Percentiles rank a stretch among this genome's conserved stretches.
Conservation (phyloP, 2,113 vertebrate species). For the Mustela lutreola region DNA sequence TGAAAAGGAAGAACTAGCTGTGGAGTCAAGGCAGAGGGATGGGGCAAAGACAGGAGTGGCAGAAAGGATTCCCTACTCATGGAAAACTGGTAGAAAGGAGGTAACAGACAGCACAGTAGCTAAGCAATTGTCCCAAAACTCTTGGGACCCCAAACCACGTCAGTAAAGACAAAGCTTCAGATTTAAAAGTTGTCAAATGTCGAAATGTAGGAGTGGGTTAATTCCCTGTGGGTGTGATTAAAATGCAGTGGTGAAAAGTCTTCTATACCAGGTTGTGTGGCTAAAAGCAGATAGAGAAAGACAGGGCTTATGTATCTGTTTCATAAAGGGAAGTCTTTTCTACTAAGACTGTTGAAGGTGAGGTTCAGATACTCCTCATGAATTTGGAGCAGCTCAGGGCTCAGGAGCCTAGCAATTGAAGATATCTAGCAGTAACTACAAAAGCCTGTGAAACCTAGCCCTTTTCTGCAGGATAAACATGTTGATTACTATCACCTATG, state of each 20-base stretch:
- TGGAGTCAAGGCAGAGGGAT: not conserved
- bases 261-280: not conserved
- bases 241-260: not conserved
- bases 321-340: constrained; percentile 13
- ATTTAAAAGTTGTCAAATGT: not conserved
- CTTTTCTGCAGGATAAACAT: not conserved
- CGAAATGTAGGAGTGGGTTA: not conserved
- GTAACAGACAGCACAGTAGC: not conserved
- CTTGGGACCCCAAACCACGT: not conserved
- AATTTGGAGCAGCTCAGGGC: constrained; percentile 8
- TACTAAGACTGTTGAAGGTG: not conserved
- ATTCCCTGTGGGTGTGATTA: not conserved
- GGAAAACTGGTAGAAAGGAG: not conserved
- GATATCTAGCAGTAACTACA: not conserved
- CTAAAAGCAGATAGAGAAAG: not conserved
- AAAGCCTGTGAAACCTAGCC: not conserved
- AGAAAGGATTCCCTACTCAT: not conserved
- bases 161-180: not conserved
- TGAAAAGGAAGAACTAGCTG: not conserved
- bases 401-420: not conserved
- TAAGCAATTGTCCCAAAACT: not conserved
- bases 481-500: not conserved
- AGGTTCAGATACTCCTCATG: not conserved
- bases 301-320: not conserved
- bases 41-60: not conserved